Evolutionary conservation across 2,888 invertebrate genomes (phyloP).

Genomic region (Leptarthrus brevirostris): DNA sequence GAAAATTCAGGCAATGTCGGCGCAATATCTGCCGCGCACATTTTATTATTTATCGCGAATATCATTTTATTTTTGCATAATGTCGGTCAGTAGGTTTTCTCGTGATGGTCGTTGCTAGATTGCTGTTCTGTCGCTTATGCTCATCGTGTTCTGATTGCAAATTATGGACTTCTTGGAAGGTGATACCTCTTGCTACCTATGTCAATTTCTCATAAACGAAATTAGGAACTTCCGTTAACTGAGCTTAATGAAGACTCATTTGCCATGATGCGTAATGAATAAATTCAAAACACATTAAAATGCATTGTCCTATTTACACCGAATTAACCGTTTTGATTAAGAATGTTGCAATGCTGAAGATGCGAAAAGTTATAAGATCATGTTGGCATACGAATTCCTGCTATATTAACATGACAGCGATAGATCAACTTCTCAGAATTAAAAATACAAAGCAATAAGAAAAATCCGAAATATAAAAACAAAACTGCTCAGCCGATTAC

Average conservation of each 20-base stretch:
- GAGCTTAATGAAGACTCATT: slow-evolving; percentile 13
- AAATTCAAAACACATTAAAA: no score
- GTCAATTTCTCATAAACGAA: not conserved
- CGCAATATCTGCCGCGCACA: slow-evolving; percentile 18
- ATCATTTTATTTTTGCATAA: slow-evolving; percentile 49
- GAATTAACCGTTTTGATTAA: no score
- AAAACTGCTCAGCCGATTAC: no score
- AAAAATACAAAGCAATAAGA: no score
- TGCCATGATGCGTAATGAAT: not conserved
- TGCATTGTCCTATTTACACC: no score
- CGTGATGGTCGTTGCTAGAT: slow-evolving; percentile 30
- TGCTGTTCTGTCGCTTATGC: slow-evolving; percentile 21
- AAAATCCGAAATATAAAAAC: no score
- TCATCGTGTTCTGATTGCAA: slow-evolving; percentile 48
- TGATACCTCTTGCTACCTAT: not conserved
- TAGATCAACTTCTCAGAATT: no score
- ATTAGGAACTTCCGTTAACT: slow-evolving; percentile 18
- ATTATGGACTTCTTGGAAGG: slow-evolving; percentile 36
- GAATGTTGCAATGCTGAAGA: no score
- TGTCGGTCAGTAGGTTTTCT: slow-evolving; percentile 49
- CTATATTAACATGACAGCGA: no score
- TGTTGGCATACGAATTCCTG: no score
- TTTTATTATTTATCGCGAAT: slow-evolving; percentile 51
- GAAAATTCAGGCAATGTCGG: slow-evolving; percentile 41
- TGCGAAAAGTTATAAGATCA: no score